phyloP scores from a whole-genome alignment of 2,113 vertebrate genomes.

The Zosterops pallidus region DNA sequence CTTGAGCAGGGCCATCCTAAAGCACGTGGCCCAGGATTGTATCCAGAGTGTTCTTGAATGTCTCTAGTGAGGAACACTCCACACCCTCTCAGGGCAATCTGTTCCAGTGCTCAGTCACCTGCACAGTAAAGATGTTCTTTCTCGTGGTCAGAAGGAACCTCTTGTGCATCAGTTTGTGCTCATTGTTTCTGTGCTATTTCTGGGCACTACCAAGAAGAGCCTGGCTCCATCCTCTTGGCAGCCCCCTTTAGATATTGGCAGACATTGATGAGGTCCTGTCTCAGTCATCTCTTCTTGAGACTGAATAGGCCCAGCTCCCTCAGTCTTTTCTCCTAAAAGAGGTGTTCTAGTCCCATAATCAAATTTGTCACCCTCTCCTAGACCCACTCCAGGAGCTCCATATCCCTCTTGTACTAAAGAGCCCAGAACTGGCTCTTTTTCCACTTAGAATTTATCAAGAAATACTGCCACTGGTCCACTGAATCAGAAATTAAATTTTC shows the following conservation, averaged over 20 bases:
- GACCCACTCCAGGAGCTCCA: not conserved
- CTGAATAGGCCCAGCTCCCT: not conserved
- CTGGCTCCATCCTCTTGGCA: not conserved
- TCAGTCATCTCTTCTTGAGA: not conserved
- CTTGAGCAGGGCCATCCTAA: not conserved
- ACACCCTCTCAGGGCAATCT: not conserved
- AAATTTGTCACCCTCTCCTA: not conserved
- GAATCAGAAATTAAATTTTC: not conserved
- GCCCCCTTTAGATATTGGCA: rapidly evolving
- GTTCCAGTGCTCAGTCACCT: not conserved
- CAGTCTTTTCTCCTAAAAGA: not conserved
- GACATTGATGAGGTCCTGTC: rapidly evolving
- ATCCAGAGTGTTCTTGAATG: rapidly evolving
- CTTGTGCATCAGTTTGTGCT: not conserved
- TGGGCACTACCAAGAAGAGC: not conserved
- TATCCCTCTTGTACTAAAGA: not conserved
- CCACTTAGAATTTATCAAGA: not conserved
- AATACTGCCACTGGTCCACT: not conserved
- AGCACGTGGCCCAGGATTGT: not conserved
- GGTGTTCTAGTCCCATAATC: not conserved
- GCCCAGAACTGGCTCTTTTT: not conserved
- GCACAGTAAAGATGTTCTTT: not conserved
- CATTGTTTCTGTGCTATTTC: rapidly evolving
- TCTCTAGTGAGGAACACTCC: not conserved
- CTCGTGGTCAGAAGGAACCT: not conserved